These are phyloP conservation scores for Puntigrus tetrazona DNA, from an alignment of 2,113 vertebrate genomes.

Conservation along the genomic window DNA sequence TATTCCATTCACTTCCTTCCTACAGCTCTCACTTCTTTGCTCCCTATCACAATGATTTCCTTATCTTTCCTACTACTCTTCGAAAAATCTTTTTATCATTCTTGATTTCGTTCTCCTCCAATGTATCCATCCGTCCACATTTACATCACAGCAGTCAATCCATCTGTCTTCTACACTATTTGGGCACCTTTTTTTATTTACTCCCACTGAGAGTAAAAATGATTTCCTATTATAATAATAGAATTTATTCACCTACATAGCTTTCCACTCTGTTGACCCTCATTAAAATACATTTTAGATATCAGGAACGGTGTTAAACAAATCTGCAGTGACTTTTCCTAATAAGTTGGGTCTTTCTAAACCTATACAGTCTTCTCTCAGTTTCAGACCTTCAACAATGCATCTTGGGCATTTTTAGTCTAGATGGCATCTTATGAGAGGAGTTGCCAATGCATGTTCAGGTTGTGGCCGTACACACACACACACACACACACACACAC, in stretches of 20 bases:
- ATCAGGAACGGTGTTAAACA: background rate
- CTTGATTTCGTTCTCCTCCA: background rate
- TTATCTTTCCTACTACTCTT: too few relatives aligned
- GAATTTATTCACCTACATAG: background rate
- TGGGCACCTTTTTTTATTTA: too few relatives aligned
- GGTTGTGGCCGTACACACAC: background rate
- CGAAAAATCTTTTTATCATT: too few relatives aligned
- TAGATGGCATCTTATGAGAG: constrained; percentile 1
- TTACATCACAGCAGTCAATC: background rate
- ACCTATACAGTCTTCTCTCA: background rate
- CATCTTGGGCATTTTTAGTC: background rate
- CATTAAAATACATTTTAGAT: background rate
- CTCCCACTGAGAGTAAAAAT: too few relatives aligned
- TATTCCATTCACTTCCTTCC: background rate
- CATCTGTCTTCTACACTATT: too few relatives aligned
- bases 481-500: background rate
- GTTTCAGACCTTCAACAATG: background rate
- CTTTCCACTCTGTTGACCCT: too few relatives aligned
- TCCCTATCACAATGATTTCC: too few relatives aligned
- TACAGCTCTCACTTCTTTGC: background rate
- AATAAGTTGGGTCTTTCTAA: background rate
- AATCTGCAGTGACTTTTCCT: background rate
- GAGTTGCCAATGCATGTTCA: background rate
- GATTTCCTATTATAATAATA: too few relatives aligned
- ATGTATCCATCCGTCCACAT: background rate